phyloP scores from a whole-genome alignment of 92 coral and sea anemone genomes.

The Zoanthus solanderi region DNA sequence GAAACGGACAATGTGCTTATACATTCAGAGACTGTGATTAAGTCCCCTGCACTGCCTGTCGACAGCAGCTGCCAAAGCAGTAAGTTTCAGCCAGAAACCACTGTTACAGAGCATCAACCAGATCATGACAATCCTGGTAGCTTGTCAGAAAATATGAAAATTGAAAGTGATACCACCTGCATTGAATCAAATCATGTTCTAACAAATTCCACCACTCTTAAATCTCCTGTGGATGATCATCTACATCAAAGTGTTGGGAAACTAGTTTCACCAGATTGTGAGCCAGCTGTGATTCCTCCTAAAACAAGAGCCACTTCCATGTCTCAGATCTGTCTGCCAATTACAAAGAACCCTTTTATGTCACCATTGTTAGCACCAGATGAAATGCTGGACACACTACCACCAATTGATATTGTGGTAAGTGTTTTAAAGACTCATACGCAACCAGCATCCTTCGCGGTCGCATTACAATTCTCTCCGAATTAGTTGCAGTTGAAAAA shows the following conservation, averaged over 20 bases:
- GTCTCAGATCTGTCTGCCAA: conserved; percentile 80
- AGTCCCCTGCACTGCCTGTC: neutral
- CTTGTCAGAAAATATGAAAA: neutral
- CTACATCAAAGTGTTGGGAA: conserved; percentile 47
- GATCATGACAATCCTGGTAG: neutral
- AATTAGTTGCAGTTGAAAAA: too few species aligned
- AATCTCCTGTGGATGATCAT: conserved; percentile 61
- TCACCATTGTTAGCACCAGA: conserved; percentile 93
- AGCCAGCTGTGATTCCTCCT: neutral
- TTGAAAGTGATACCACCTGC: neutral
- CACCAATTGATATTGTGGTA: conserved; percentile 97
- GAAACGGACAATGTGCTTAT: neutral
- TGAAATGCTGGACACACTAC: conserved; percentile 82
- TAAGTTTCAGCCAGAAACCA: neutral
- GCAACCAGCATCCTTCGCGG: too few species aligned
- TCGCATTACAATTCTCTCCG: too few species aligned
- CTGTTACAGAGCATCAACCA: neutral
- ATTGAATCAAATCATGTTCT: conserved; percentile 13
- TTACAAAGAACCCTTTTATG: conserved; percentile 91
- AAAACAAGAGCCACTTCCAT: conserved; percentile 56
- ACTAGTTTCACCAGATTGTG: conserved; percentile 45
- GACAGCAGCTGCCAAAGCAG: neutral
- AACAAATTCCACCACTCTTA: conserved; percentile 11
- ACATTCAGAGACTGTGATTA: neutral
- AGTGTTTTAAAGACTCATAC: conserved; percentile 32